Evolutionary conservation across 2,797 vertebrate species (phyloP).

Genomic region (Lutjanus campechanus): DNA sequence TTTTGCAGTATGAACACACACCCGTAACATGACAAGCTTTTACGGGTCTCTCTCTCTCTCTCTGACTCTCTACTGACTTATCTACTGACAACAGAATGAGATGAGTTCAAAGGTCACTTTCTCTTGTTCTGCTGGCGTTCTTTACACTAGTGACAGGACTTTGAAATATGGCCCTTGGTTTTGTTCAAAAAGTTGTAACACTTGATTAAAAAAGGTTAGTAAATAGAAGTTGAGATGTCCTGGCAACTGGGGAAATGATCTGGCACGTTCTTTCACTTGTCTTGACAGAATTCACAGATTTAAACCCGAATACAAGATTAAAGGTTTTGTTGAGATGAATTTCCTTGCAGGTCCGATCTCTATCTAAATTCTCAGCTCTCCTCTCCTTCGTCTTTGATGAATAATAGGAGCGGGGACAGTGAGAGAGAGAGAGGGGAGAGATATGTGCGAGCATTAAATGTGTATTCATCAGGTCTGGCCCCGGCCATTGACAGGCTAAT

Average conservation of each 20-base stretch:
- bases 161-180: neutral
- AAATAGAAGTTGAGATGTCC: slow-evolving; percentile 2
- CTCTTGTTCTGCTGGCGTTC: neutral
- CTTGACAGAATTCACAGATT: slow-evolving; percentile 23
- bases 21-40: neutral
- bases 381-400: slow-evolving; percentile 25
- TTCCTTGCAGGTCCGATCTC: slow-evolving; percentile 31
- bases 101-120: neutral
- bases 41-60: no score
- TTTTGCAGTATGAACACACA: neutral
- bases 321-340: slow-evolving; percentile 39
- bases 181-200: neutral
- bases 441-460: slow-evolving; percentile 71
- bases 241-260: neutral
- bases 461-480: slow-evolving; percentile 80
- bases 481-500: slow-evolving; percentile 81
- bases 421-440: slow-evolving; percentile 40
- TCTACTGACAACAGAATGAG: neutral
- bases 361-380: slow-evolving; percentile 17
- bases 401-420: slow-evolving; percentile 32
- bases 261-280: neutral
- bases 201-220: neutral
- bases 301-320: slow-evolving; percentile 24
- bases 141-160: neutral
- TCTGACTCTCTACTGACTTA: neutral